Conservation (phyloP, 2,113 vertebrate genomes). For the Xyrauchen texanus region DNA sequence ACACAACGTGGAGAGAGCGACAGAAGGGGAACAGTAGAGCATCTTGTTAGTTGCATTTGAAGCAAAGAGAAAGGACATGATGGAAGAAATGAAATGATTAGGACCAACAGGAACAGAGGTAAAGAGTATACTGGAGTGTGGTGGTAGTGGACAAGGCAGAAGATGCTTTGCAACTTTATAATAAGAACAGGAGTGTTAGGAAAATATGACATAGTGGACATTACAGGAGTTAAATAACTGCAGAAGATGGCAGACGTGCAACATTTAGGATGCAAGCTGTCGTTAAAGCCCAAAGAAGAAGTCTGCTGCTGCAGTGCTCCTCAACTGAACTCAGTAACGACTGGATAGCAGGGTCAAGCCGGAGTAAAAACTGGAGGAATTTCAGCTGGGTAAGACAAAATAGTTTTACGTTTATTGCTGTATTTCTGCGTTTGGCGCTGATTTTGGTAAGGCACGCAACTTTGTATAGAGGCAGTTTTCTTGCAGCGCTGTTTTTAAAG, state of each 20-base stretch:
- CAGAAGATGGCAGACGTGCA: conserved; percentile 73
- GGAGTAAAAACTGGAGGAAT: conserved; percentile 69
- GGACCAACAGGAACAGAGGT: no score
- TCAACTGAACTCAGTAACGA: conserved; percentile 31
- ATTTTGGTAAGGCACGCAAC: background rate
- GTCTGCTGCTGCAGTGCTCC: conserved; percentile 37
- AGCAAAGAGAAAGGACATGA: no score
- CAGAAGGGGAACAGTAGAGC: no score
- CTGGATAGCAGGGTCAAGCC: conserved; percentile 85
- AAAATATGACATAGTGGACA: no score
- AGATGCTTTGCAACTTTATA: no score
- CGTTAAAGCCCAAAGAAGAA: conserved; percentile 46
- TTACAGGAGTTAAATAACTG: conserved; percentile 24
- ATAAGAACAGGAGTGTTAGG: no score
- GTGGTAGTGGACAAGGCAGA: no score
- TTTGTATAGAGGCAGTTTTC: conserved; percentile 6
- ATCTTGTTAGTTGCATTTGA: no score
- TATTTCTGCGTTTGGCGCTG: background rate
- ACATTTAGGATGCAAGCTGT: conserved; percentile 12
- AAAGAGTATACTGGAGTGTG: no score
- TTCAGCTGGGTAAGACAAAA: conserved; percentile 59
- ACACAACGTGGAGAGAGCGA: no score
- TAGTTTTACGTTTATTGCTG: background rate
- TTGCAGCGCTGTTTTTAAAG: background rate
- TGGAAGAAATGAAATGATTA: no score